Evolutionary conservation across 2,888 invertebrate species (phyloP).

Genomic region (Tenodera sinensis): DNA sequence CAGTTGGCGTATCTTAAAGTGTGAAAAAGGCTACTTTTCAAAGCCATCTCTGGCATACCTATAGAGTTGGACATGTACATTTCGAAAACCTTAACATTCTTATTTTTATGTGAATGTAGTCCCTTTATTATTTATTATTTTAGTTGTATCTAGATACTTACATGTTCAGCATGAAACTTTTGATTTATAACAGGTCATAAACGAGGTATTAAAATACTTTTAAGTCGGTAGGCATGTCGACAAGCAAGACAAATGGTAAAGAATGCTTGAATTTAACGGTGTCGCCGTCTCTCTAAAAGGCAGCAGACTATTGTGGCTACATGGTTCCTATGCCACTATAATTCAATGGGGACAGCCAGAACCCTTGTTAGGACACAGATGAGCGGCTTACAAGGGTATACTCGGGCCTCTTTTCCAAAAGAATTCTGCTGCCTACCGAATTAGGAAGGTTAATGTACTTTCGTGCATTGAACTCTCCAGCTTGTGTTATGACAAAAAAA

Average conservation of each 20-base stretch:
- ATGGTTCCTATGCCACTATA: neutral
- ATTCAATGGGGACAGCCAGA: neutral
- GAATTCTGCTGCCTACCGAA: neutral
- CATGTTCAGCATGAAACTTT: neutral
- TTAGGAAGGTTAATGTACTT: neutral
- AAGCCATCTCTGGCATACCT: too few relatives aligned
- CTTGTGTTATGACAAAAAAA: too few relatives aligned
- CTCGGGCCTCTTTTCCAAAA: neutral
- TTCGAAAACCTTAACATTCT: neutral
- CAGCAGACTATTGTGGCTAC: neutral
- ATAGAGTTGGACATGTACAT: neutral
- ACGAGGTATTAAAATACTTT: neutral
- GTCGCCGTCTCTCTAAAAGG: neutral
- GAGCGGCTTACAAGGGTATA: neutral
- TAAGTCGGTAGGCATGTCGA: neutral
- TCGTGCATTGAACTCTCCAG: neutral
- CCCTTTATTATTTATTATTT: neutral
- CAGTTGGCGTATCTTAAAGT: too few relatives aligned
- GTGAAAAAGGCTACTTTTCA: too few relatives aligned
- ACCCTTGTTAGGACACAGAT: neutral
- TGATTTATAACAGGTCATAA: neutral
- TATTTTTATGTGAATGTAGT: neutral
- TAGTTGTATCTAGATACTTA: neutral
- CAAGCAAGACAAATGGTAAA: neutral
- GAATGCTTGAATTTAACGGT: neutral